Percentiles rank a stretch among this genome's conserved stretches.
Conservation (phyloP, 2,888 invertebrate species). For the Diaphora mendica region DNA sequence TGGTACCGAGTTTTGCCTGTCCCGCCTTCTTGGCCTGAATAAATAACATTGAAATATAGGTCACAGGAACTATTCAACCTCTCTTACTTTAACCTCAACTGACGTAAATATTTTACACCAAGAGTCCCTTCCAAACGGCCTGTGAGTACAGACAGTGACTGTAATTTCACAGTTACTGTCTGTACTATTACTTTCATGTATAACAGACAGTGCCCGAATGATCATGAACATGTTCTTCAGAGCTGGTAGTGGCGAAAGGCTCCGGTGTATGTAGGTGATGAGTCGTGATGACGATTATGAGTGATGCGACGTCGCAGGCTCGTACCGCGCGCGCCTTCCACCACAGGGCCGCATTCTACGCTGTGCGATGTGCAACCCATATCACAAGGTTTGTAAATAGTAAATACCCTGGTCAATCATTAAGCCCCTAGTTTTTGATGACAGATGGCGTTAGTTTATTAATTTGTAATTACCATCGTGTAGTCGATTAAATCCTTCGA, state of each 20-base stretch:
- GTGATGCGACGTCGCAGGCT: slow-evolving; percentile 46
- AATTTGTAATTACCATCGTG: no score
- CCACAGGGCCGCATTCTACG: slow-evolving; percentile 30
- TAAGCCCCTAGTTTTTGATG: no score
- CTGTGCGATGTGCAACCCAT: no score
- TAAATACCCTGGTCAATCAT: background rate
- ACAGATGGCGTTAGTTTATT: no score
- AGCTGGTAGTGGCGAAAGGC: background rate
- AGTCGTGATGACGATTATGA: slow-evolving; percentile 16
- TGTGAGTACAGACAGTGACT: background rate
- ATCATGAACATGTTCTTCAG: background rate
- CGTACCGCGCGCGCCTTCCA: slow-evolving; percentile 42
- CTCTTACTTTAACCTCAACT: background rate
- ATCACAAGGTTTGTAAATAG: background rate
- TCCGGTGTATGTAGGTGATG: background rate
- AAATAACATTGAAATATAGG: background rate
- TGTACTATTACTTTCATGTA: background rate
- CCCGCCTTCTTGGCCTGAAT: slow-evolving; percentile 6
- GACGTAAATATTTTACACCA: background rate
- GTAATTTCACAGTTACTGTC: no score
- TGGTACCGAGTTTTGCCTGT: background rate
- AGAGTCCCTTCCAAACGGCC: background rate
- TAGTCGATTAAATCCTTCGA: no score
- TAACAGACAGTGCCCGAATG: background rate
- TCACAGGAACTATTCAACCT: background rate